Evolutionary conservation across 2,113 vertebrate species (phyloP), one percentile per base, ranked within the genome.

Genomic region (Gracilinanus agilis): DNA sequence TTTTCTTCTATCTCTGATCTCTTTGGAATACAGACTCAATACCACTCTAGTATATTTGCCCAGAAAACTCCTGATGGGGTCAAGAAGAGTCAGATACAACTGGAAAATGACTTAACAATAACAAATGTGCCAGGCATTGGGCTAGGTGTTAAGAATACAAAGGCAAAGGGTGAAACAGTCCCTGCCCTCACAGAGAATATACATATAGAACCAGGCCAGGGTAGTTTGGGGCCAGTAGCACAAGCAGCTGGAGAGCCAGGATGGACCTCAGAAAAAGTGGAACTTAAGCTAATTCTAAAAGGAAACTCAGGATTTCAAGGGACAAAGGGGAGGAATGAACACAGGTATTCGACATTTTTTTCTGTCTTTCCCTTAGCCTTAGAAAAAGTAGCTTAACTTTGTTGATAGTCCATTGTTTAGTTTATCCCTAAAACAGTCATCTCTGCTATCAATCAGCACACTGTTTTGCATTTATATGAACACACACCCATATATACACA

Each of bases 351-450:
- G 21, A 13, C n/a, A 13, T 83, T 83, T n/a, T 40, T 29, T 29
- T 10, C 10, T 75, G 67, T 4, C 13, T 83, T 83, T 83, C 67
- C 67, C 67, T 21, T 83, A 83, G 1, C n/a, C 67, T 83, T 83
- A 40, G 40, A 16, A 83, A 97, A 93, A 94, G 24, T 90, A 55
- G 91, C 10, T 54, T 94, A 94, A 0, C 0, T 93, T 97, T 91
- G 16, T 21, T 8, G n/a, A 75, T 16, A 40, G 40, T 75, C 6
- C 16, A 40, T 75, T n/a, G n/a, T 75, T 75, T n/a, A 75, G 34
- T 16, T 75, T 75, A 75, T 75, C 67, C 13, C 34, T 19, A 67
- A 67, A 67, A n/a, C 34, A 29, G 16, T 67, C 61, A 13, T 67
- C 29, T 75, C 13, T n/a, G 9, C 27, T 13, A 29, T 34, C 58